Base-by-base conservation (phyloP, 2,888 invertebrate genomes). In the Perizoma flavofasciatum region DNA sequence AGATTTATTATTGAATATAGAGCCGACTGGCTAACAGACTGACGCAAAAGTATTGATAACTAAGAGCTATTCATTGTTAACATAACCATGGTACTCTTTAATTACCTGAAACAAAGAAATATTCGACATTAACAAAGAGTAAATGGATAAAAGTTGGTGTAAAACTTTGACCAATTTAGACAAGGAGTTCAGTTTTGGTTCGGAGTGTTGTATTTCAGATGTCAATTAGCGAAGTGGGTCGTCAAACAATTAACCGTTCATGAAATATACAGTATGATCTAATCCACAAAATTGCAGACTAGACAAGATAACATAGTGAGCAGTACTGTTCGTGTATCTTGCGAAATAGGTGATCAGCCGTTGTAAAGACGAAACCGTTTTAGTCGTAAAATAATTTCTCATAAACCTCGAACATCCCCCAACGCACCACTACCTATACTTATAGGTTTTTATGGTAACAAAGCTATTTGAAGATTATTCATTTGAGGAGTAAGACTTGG, bases 171-270 rank as follows among this genome's bases (percentile, higher is more conserved):
- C 52, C 47, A 48, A 5, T 48, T 46, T 35, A 53, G 34, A 41
- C 10, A 10, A 45, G 34, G 52, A 22, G 48, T 22, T 46, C 11
- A 55, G 35, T 63, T 57, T 66, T 61, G 73, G 74, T 71, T 67
- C 63, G 39, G 47, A 63, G 56, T 60, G 65, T 59, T 41, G 49
- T 66, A 59, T 56, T 69, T 72, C 69, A 61, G 69, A 69, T 56
- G 49, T 54, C 67, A 72, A 73, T 76, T 73, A 74, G 63, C 59
- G 49, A 75, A 75, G 66, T 74, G 61, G 78, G 74, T 63, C 77
- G 66, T 67, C 63, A 54, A 68, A 69, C 64, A 72, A 71, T 73
- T 71, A 69, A 50, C 57, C 57, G 59, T 62, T 59, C 61, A 66
- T 67, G 60, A 61, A 69, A 72, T 55, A 37, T 62, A 47, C 59